These are phyloP conservation scores for Craniophora ligustri DNA, from an alignment of 2,888 invertebrate species.

Conservation along the genomic window DNA sequence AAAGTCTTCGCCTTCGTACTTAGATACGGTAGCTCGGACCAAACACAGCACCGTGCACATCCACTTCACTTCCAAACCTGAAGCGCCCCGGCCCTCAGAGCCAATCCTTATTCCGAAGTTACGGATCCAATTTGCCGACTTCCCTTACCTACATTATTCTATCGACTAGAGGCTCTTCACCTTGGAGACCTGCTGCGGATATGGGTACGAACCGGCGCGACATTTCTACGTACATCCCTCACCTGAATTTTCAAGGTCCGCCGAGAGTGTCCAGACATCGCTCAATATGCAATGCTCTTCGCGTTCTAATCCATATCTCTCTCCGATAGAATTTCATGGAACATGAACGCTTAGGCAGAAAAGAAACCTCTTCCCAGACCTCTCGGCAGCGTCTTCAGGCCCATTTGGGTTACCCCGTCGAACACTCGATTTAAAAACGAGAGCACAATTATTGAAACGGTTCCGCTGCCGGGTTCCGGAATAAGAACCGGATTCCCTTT, in stretches of 20 bases:
- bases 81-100: slow-evolving; percentile 91
- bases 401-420: slow-evolving; percentile 79
- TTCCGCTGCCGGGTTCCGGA: slow-evolving; percentile 89
- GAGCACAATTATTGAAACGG: slow-evolving; percentile 78
- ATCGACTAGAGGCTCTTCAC: slow-evolving; percentile 61
- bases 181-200: slow-evolving; percentile 93
- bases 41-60: slow-evolving; percentile 49
- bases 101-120: slow-evolving; percentile 92
- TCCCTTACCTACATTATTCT: slow-evolving; percentile 91
- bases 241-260: slow-evolving; percentile 75
- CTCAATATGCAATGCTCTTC: slow-evolving; percentile 67
- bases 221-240: slow-evolving; percentile 69
- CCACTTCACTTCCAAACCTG: slow-evolving; percentile 83
- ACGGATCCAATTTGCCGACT: slow-evolving; percentile 91
- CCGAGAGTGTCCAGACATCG: slow-evolving; percentile 70
- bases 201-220: slow-evolving; percentile 89
- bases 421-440: slow-evolving; percentile 59
- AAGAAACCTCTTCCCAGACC: slow-evolving; percentile 70
- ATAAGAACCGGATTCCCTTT: slow-evolving; percentile 88
- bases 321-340: slow-evolving; percentile 83
- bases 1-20: slow-evolving; percentile 57
- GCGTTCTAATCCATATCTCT: slow-evolving; percentile 84
- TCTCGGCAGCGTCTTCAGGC: slow-evolving; percentile 77
- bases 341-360: slow-evolving; percentile 77
- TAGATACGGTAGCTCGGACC: slow-evolving; percentile 36